Conservation (phyloP, 30 jellyfish, hydroid and myxozoan species). For the Aurelia sp. region DNA sequence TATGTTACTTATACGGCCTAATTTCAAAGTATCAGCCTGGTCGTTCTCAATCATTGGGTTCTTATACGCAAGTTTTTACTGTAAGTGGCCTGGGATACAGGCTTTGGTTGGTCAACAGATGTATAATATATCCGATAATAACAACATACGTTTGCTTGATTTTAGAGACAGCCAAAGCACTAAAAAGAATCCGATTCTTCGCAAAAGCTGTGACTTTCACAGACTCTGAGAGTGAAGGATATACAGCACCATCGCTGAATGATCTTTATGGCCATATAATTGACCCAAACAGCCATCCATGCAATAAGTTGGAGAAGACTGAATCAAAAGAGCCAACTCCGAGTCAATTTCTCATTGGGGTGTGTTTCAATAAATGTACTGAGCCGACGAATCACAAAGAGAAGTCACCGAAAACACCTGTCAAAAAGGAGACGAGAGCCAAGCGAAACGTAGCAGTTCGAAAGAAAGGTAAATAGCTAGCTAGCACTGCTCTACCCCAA, state of each 20-base stretch:
- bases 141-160: background rate
- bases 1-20: no score
- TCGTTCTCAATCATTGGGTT: no score
- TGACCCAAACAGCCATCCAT: constrained; percentile 11
- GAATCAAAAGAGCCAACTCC: constrained; percentile 45
- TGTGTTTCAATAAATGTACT: constrained; percentile 21
- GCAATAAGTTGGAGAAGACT: background rate
- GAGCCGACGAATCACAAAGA: constrained; percentile 6
- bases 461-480: no score
- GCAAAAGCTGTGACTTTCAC: constrained; percentile 46
- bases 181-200: constrained; percentile 24
- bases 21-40: no score
- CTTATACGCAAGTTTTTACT: no score
- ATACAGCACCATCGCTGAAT: constrained; percentile 43
- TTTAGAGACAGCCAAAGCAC: constrained; percentile 47
- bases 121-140: no score
- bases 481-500: no score
- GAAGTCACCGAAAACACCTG: background rate
- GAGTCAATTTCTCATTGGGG: constrained; percentile 43
- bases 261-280: constrained; percentile 31
- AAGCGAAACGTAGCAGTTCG: background rate
- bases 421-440: constrained; percentile 17
- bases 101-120: no score
- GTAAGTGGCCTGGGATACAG: no score
- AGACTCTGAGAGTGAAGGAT: constrained; percentile 53